Conservation (phyloP, 2,888 invertebrate genomes). For the Erebia aethiops region DNA sequence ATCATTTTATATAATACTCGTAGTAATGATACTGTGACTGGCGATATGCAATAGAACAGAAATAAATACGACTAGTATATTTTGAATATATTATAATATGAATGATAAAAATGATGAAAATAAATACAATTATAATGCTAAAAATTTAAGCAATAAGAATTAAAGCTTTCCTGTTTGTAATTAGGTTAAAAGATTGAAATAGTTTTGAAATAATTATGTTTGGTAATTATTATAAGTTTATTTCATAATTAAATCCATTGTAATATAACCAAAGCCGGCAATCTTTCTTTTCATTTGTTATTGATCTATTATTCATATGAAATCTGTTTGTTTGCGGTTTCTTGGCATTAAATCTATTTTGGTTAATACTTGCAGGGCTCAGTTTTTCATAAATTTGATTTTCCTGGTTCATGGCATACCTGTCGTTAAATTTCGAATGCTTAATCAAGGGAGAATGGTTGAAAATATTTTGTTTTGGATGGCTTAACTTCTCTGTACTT, state of each 20-base stretch:
- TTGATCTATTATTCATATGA: not conserved
- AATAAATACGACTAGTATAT: not conserved
- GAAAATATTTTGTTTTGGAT: not conserved
- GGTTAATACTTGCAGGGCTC: not conserved
- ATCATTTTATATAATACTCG: not conserved
- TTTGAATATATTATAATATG: no score
- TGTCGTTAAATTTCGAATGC: not conserved
- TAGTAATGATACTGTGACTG: not conserved
- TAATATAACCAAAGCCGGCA: slow-evolving; percentile 68
- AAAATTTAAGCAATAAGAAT: not conserved
- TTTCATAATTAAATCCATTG: slow-evolving; percentile 66
- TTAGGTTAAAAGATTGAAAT: no score
- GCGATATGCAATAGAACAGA: slow-evolving; percentile 18
- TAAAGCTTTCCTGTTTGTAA: no score
- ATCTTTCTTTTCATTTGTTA: slow-evolving; percentile 49
- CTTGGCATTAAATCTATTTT: not conserved
- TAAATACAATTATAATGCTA: not conserved
- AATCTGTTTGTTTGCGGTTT: not conserved
- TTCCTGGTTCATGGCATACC: not conserved
- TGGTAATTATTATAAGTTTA: slow-evolving; percentile 47
- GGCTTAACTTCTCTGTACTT: no score
- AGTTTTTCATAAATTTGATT: not conserved
- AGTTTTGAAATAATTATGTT: not conserved
- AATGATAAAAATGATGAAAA: no score
- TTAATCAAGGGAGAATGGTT: slow-evolving; percentile 21